Conservation (phyloP, 2,797 vertebrate species). For the Ceryle rudis region DNA sequence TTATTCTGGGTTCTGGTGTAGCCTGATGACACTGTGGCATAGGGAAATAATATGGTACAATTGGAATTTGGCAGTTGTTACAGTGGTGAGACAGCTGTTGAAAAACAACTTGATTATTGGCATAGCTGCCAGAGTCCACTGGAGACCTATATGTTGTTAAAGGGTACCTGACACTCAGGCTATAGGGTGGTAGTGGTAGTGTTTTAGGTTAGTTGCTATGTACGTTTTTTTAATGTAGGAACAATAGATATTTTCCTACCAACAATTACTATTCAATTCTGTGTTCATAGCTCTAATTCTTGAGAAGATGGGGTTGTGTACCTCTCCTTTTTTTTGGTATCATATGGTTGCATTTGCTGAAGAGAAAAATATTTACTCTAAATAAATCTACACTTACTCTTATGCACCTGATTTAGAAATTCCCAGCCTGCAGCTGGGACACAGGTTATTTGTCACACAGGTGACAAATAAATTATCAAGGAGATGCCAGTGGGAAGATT, state of each 20-base stretch:
- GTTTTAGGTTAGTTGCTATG: neutral
- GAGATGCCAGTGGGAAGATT: neutral
- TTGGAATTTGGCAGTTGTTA: neutral
- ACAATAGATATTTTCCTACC: neutral
- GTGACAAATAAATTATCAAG: neutral
- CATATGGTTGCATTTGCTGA: neutral
- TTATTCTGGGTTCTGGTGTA: neutral
- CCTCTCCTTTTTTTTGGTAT: neutral
- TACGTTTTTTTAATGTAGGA: neutral
- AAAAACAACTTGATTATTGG: neutral
- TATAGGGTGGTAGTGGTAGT: neutral
- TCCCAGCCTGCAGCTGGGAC: neutral
- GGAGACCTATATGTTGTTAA: neutral
- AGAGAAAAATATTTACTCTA: neutral
- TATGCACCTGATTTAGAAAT: neutral
- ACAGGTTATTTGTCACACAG: neutral
- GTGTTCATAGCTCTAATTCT: neutral
- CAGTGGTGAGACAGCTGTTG: neutral
- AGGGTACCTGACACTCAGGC: neutral
- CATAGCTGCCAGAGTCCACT: neutral
- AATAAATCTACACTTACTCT: neutral
- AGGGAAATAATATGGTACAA: accelerated
- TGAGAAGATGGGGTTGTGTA: neutral
- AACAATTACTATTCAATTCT: neutral
- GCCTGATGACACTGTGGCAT: neutral